phyloP scores from a whole-genome alignment of 1,140 invertebrate genomes.

The Galleria mellonella region DNA sequence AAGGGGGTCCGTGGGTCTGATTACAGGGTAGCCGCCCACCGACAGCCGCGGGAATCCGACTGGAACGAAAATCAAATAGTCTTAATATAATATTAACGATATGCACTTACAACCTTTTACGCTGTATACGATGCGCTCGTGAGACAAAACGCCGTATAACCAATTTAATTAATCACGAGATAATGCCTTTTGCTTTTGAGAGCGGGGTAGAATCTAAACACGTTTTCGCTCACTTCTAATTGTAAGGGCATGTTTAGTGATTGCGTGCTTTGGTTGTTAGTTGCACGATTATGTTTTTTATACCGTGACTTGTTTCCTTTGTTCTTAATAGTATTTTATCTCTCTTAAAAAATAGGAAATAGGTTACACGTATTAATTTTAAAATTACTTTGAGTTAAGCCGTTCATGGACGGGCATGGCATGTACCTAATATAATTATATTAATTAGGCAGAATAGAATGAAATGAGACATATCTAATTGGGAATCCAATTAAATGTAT shows the following conservation, averaged over 20 bases:
- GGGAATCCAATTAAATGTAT: no score
- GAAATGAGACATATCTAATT: no score
- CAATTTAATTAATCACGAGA: neutral
- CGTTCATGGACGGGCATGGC: no score
- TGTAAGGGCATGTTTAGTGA: conserved; percentile 10
- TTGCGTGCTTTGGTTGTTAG: conserved; percentile 10
- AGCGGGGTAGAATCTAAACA: conserved; percentile 13
- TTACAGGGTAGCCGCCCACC: conserved; percentile 60
- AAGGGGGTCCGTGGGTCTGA: conserved; percentile 20
- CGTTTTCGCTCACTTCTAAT: conserved; percentile 19
- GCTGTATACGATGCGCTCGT: neutral
- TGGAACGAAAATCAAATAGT: conserved; percentile 14
- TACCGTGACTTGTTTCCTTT: conserved; percentile 3
- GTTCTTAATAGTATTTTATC: neutral
- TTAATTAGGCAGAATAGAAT: no score
- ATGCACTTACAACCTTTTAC: conserved; percentile 1
- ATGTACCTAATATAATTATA: no score
- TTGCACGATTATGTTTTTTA: conserved; percentile 14
- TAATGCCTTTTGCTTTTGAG: conserved; percentile 3
- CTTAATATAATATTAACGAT: conserved; percentile 10
- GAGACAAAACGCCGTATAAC: neutral
- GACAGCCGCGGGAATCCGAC: conserved; percentile 10
- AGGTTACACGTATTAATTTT: no score
- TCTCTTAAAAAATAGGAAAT: no score
- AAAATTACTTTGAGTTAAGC: no score